A percentile compares a stretch with the other conserved stretches of the same genome.
Conservation (phyloP, 1,140 invertebrate genomes). For the Cotesia glomerata region DNA sequence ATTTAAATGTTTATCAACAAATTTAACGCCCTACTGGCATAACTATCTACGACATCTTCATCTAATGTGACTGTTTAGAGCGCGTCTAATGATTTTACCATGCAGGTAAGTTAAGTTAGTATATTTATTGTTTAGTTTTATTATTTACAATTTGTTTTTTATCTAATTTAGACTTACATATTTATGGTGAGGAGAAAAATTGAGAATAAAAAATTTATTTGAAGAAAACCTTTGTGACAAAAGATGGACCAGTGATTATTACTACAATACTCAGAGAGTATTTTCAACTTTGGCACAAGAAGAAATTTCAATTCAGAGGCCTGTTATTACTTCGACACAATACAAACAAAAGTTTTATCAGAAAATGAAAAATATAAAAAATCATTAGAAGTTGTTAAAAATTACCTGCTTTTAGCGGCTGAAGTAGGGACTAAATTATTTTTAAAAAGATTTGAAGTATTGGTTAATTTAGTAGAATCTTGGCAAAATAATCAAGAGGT, state of each 20-base stretch:
- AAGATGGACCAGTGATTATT: too few species aligned
- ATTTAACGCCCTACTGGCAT: too few species aligned
- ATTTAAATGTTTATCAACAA: too few species aligned
- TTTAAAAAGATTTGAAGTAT: neutral
- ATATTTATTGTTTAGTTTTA: too few species aligned
- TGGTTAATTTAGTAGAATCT: neutral
- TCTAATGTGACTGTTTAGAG: too few species aligned
- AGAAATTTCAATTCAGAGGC: neutral
- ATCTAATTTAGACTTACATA: constrained; percentile 8
- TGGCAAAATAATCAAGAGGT: constrained; percentile 8
- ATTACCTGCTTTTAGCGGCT: neutral
- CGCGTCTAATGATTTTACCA: neutral
- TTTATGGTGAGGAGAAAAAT: neutral
- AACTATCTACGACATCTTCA: too few species aligned
- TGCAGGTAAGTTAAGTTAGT: constrained; percentile 11
- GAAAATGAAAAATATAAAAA: constrained; percentile 3
- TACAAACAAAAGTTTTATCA: neutral
- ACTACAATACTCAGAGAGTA: too few species aligned
- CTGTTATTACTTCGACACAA: neutral
- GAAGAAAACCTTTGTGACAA: too few species aligned
- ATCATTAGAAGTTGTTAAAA: neutral
- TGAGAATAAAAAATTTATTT: too few species aligned
- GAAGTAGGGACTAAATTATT: constrained; percentile 7
- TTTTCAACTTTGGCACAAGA: neutral
- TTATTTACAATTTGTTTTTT: neutral